These are phyloP conservation scores for Epinephelus cyanopodus DNA, from an alignment of 2,113 vertebrate species.

Conservation along the genomic window DNA sequence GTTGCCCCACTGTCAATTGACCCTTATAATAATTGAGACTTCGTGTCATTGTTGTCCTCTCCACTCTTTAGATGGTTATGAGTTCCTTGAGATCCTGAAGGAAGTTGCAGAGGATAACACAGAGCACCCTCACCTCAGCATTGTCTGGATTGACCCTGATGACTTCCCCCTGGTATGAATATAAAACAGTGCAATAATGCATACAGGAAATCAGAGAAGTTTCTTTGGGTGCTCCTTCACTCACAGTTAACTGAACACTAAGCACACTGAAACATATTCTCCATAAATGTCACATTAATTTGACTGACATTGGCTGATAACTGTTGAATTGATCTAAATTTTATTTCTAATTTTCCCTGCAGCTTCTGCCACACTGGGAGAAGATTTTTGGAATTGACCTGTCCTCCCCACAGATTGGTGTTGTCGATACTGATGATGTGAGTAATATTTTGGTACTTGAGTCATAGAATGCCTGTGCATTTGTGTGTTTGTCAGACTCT, in stretches of 20 bases:
- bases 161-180: constrained; percentile 92
- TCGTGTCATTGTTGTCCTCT: neutral
- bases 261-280: neutral
- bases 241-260: neutral
- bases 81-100: constrained; percentile 93
- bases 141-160: constrained; percentile 96
- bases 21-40: neutral
- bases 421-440: constrained; percentile 93
- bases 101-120: constrained; percentile 92
- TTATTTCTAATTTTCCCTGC: neutral
- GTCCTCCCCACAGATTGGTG: constrained; percentile 91
- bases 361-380: constrained; percentile 95
- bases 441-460: constrained; percentile 67
- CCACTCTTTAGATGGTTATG: constrained; percentile 88
- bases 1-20: neutral
- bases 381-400: constrained; percentile 93
- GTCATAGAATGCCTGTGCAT: neutral
- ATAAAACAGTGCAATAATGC: neutral
- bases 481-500: neutral
- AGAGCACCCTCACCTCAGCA: constrained; percentile 91
- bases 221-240: neutral
- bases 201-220: neutral
- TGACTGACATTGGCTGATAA: neutral
- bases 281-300: neutral
- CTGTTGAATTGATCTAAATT: neutral